Evolutionary conservation across 2,113 vertebrate genomes (phyloP).

Genomic region (Lanius collurio): DNA sequence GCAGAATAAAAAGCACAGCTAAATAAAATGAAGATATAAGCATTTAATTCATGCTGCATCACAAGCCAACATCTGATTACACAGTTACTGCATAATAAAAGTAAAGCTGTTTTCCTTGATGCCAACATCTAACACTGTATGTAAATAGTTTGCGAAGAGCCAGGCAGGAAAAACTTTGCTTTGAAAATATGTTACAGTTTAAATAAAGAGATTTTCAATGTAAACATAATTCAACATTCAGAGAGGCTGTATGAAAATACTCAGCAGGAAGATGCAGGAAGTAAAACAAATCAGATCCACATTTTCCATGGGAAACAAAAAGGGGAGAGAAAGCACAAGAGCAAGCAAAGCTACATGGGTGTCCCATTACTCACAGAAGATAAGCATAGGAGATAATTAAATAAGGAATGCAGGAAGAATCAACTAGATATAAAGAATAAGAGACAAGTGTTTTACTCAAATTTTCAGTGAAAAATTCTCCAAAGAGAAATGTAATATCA

Average conservation of each 20-base stretch:
- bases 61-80: constrained; percentile 67
- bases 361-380: constrained; percentile 94
- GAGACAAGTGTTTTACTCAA: constrained; percentile 79
- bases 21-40: constrained; percentile 59
- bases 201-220: constrained; percentile 50
- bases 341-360: constrained; percentile 79
- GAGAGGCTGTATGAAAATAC: constrained; percentile 51
- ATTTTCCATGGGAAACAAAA: constrained; percentile 61
- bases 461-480: constrained; percentile 55
- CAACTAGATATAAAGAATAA: constrained; percentile 91
- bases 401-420: constrained; percentile 92
- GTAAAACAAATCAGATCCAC: constrained; percentile 70
- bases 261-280: constrained; percentile 71
- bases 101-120: constrained; percentile 57
- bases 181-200: constrained; percentile 57
- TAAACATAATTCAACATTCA: constrained; percentile 53
- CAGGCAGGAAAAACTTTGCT: constrained; percentile 58
- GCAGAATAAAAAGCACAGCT: constrained; percentile 52
- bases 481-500: neutral
- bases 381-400: constrained; percentile 93
- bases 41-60: constrained; percentile 74
- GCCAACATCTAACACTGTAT: constrained; percentile 52
- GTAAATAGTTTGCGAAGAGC: constrained; percentile 52
- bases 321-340: constrained; percentile 33
- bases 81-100: constrained; percentile 65